Conservation (phyloP, 1,140 invertebrate genomes). For the Drosophila murphyi region DNA sequence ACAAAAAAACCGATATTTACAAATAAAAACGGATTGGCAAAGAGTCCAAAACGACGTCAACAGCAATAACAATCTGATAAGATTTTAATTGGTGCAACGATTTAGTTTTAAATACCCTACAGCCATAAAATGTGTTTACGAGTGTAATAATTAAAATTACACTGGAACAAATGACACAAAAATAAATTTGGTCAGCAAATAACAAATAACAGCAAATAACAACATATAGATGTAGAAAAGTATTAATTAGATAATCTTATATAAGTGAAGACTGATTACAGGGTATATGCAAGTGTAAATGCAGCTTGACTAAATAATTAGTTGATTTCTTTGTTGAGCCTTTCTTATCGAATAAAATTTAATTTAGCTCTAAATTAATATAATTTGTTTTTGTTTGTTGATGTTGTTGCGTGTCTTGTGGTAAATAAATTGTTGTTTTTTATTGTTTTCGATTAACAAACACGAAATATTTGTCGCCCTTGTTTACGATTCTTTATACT, state of each 20-base stretch:
- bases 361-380: slow-evolving; percentile 30
- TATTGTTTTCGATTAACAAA: slow-evolving; percentile 35
- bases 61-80: slow-evolving; percentile 12
- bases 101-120: slow-evolving; percentile 21
- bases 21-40: slow-evolving; percentile 2
- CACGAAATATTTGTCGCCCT: slow-evolving; percentile 17
- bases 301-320: neutral
- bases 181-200: too few relatives aligned
- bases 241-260: neutral
- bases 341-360: slow-evolving; percentile 34
- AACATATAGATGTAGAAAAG: neutral
- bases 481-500: slow-evolving; percentile 11
- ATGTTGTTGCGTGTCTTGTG: slow-evolving; percentile 28
- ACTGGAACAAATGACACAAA: too few relatives aligned
- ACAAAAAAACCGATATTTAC: too few relatives aligned
- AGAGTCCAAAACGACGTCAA: slow-evolving; percentile 1
- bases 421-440: slow-evolving; percentile 53
- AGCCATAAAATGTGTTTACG: neutral
- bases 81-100: slow-evolving; percentile 30
- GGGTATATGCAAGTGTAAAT: neutral
- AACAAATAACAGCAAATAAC: neutral
- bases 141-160: neutral
- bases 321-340: slow-evolving; percentile 14
- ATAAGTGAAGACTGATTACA: neutral
- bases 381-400: slow-evolving; percentile 28